phyloP scores from a whole-genome alignment of 2,113 vertebrate genomes.

The Centrocercus urophasianus region DNA sequence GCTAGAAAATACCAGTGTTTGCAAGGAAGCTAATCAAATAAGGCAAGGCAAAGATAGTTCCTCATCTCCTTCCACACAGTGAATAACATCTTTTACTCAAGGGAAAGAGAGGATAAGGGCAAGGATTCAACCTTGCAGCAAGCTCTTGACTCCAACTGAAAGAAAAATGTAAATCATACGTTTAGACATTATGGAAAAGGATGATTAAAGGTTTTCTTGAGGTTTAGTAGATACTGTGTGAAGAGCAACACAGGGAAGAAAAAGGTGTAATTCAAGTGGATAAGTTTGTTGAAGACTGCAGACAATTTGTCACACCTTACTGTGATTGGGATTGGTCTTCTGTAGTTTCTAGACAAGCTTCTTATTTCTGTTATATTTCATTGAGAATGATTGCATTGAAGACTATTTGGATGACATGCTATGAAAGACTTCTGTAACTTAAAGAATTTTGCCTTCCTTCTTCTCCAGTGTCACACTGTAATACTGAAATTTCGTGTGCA shows the following conservation, averaged over 20 bases:
- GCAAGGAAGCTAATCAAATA: background rate
- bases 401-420: background rate
- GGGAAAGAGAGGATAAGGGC: background rate
- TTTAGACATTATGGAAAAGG: background rate
- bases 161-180: background rate
- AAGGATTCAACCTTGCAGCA: background rate
- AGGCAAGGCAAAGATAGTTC: background rate
- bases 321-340: background rate
- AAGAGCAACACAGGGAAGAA: background rate
- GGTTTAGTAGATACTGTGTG: background rate
- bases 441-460: background rate
- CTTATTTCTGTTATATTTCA: background rate
- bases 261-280: background rate
- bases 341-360: background rate
- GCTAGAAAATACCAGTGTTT: background rate
- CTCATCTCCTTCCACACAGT: background rate
- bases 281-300: background rate
- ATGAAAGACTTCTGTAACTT: background rate
- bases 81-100: background rate
- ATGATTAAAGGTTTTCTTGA: background rate
- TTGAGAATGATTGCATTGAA: background rate
- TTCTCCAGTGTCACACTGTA: background rate
- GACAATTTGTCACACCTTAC: background rate
- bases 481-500: background rate
- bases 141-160: background rate